Base-by-base conservation (phyloP, 2,113 vertebrate genomes). In the Arenaria interpres region DNA sequence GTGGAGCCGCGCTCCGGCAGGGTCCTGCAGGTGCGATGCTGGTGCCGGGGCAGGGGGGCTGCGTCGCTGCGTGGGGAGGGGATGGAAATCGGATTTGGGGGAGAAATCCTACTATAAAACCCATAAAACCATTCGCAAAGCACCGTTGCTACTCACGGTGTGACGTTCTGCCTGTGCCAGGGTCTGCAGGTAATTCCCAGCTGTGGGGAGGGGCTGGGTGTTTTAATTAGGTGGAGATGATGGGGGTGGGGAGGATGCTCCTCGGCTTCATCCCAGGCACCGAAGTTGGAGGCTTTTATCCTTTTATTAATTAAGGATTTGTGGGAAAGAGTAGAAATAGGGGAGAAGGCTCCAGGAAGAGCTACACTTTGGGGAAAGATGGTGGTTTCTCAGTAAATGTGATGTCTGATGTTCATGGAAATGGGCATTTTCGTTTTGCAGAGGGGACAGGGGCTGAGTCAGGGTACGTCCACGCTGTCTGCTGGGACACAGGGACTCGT, bases 1-100 rank as follows among this genome's bases (percentile, higher is more conserved):
- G 98, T 99, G 9, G 99, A 99, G 97, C 99, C 99, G 0, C 99
- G 99, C 73, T 99, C 99, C 0, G 99, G 99, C 13, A 95, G 97
- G 18, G 99, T 99, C 35, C 98, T 99, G 51, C 99, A 99, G 99
- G 99, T 99, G 64, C 59, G 48, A 46, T 17, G 59, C 56, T 18
- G 50, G 25, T 15, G 59, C 56, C 12, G 50, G 51, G 51, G 51
- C 45, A 9, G 20, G 41, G 18, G 7, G 19, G 4, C 43, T 45
- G 43, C 43, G 18, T 45, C 7, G 35, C 43, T 24, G 57, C 6
- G 0, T 2, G 60, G 32, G 32, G 41, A 9, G 60, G 35, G 32
- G 41, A 8, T 21, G 15, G 68, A 32, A 30, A 2, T 0, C 4
- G 3, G 41, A 1, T 5, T n/a, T 2, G 4, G 2, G 67, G 87